Conservation (phyloP, 2,797 vertebrate species). For the Xyrichtys novacula region DNA sequence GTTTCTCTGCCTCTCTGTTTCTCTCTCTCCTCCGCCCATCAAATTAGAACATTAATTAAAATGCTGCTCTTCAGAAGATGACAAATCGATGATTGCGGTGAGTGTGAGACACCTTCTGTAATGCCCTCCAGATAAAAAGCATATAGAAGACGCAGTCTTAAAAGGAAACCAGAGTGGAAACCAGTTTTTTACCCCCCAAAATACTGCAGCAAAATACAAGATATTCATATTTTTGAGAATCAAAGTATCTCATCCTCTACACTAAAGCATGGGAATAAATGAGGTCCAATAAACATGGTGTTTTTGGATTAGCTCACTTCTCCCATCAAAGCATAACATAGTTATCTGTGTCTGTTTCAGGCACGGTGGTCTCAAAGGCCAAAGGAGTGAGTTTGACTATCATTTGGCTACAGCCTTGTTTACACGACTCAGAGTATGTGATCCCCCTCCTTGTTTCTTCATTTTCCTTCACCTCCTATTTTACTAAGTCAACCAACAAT, state of each 20-base stretch:
- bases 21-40: slow-evolving; percentile 75
- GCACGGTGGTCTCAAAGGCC: not conserved
- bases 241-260: not conserved
- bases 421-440: not conserved
- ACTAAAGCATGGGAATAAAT: not conserved
- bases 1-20: slow-evolving; percentile 67
- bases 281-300: slow-evolving; percentile 3
- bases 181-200: not conserved
- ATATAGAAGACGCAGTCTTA: slow-evolving; percentile 9
- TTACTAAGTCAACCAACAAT: too few species aligned
- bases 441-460: not conserved
- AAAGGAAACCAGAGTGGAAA: slow-evolving; percentile 10
- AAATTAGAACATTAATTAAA: slow-evolving; percentile 84
- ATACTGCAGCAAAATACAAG: too few species aligned
- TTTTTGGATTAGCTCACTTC: not conserved
- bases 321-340: not conserved
- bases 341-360: not conserved
- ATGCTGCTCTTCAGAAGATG: slow-evolving; percentile 75
- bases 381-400: not conserved
- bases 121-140: slow-evolving; percentile 63
- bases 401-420: slow-evolving; percentile 14
- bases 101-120: slow-evolving; percentile 66
- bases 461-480: not conserved
- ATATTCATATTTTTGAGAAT: too few species aligned
- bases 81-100: slow-evolving; percentile 73